These are phyloP conservation scores for Melanotaenia duboulayi DNA, from an alignment of 2,113 vertebrate species.

Conservation along the genomic window DNA sequence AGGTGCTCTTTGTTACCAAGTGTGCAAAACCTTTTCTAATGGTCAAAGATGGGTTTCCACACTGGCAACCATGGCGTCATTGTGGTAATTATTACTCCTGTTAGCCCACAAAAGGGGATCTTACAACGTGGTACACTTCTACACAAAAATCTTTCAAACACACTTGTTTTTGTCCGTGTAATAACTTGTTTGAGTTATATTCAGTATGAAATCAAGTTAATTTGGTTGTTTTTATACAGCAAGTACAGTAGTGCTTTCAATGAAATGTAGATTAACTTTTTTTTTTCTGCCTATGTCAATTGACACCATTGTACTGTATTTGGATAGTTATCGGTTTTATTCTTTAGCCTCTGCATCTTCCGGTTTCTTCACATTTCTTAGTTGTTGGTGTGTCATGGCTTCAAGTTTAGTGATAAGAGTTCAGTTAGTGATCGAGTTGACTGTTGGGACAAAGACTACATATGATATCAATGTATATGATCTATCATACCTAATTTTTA, in stretches of 20 bases:
- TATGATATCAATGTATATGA: too few species aligned
- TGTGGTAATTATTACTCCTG: not conserved
- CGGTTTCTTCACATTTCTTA: not conserved
- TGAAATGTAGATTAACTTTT: too few species aligned
- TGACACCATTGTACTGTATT: not conserved
- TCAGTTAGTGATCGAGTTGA: not conserved
- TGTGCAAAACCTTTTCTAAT: too few species aligned
- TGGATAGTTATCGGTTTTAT: slow-evolving; percentile 12
- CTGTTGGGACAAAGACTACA: too few species aligned
- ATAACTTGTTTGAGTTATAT: not conserved
- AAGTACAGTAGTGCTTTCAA: not conserved
- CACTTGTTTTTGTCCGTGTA: too few species aligned
- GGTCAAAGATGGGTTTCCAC: not conserved
- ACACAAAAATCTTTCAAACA: too few species aligned
- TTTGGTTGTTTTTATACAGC: slow-evolving; percentile 9
- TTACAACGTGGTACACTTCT: too few species aligned
- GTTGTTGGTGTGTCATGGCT: not conserved
- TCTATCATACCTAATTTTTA: too few species aligned
- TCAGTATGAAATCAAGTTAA: not conserved
- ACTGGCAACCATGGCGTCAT: not conserved
- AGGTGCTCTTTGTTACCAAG: not conserved
- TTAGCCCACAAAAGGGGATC: not conserved
- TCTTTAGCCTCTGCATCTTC: not conserved
- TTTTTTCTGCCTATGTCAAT: too few species aligned
- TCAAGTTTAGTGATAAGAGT: not conserved